These are phyloP conservation scores for Cartodere bifasciata DNA, from an alignment of 2,888 invertebrate genomes.

Conservation along the genomic window DNA sequence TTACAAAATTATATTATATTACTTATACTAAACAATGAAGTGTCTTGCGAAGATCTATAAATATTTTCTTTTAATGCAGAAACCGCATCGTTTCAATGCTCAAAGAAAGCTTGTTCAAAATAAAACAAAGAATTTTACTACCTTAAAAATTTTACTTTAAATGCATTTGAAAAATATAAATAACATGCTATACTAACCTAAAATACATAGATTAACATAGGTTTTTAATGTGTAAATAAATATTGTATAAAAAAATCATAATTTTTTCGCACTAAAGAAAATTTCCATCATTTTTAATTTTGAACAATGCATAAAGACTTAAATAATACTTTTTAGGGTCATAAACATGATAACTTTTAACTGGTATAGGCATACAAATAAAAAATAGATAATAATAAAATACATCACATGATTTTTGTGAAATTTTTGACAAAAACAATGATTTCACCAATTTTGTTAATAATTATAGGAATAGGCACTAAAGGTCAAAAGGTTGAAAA, in stretches of 20 bases:
- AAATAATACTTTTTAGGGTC: constrained; percentile 11
- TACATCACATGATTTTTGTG: constrained; percentile 8
- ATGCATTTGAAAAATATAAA: neutral
- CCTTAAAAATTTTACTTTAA: neutral
- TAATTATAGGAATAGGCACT: constrained; percentile 12
- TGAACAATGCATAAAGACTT: constrained; percentile 10
- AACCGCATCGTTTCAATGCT: too few relatives aligned
- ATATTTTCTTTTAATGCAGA: too few relatives aligned
- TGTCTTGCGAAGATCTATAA: too few relatives aligned
- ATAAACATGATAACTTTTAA: constrained; percentile 8
- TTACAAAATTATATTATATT: too few relatives aligned
- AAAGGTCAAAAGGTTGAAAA: too few relatives aligned
- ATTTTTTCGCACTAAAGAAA: too few relatives aligned
- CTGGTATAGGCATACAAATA: constrained; percentile 7
- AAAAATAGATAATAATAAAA: constrained; percentile 8
- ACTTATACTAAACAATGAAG: too few relatives aligned
- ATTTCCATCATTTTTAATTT: constrained; percentile 8
- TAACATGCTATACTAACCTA: neutral
- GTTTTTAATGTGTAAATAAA: too few relatives aligned
- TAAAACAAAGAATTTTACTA: too few relatives aligned
- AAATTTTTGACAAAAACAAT: constrained; percentile 9
- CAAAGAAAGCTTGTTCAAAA: too few relatives aligned
- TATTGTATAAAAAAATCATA: neutral
- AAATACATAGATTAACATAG: too few relatives aligned
- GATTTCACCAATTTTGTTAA: constrained; percentile 9